A percentile compares a stretch with the other conserved stretches of the same genome.
phyloP scores from a whole-genome alignment of 64 coral and sea anemone genomes.

The Pocillopora damicornis region DNA sequence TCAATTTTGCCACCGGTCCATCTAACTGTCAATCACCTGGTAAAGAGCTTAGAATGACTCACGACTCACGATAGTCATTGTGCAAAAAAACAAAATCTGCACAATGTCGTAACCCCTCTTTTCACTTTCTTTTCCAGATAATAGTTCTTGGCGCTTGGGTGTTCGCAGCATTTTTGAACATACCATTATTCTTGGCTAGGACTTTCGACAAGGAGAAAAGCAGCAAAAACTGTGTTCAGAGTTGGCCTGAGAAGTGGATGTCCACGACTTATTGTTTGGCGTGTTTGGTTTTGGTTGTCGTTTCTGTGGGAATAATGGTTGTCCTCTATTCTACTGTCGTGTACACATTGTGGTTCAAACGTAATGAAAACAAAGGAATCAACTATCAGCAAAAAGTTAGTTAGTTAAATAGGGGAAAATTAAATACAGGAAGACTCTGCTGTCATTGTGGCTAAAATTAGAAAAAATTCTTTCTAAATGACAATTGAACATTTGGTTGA shows the following conservation, averaged over 20 bases:
- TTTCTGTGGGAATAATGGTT: not conserved
- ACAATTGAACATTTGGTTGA: too few species aligned
- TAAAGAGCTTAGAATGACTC: not conserved
- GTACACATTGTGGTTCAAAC: conserved; percentile 34
- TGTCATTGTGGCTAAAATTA: too few species aligned
- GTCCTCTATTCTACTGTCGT: conserved; percentile 32
- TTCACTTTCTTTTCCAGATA: not conserved
- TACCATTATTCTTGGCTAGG: not conserved
- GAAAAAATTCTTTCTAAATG: too few species aligned
- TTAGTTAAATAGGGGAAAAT: too few species aligned
- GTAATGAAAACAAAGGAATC: not conserved
- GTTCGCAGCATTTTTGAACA: not conserved
- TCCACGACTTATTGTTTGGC: not conserved
- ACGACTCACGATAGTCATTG: too few species aligned
- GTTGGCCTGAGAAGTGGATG: not conserved
- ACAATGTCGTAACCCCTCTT: not conserved
- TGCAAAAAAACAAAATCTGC: too few species aligned
- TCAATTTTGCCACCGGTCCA: too few species aligned
- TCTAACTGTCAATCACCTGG: too few species aligned
- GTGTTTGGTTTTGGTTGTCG: not conserved
- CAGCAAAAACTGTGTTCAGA: not conserved
- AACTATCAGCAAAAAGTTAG: not conserved
- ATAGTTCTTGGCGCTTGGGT: conserved; percentile 13
- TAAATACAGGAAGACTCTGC: too few species aligned
- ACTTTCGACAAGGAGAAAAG: not conserved